Evolutionary conservation across 2,888 invertebrate genomes (phyloP).

Genomic region (Ormyrus pomaceus): DNA sequence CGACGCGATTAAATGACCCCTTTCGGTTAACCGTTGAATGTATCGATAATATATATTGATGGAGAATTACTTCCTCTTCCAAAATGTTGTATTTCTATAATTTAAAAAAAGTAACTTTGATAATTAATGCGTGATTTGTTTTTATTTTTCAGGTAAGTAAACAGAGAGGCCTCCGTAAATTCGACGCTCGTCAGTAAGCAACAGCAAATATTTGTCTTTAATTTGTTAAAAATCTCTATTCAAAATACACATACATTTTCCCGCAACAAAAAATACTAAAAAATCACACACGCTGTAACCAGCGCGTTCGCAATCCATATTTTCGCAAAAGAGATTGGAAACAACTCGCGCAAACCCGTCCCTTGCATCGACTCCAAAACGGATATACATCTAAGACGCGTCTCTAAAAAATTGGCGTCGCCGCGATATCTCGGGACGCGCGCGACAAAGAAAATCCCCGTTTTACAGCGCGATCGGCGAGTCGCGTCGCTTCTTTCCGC

Average conservation of each 20-base stretch:
- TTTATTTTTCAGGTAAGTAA: too few species aligned
- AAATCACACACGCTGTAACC: too few species aligned
- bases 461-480: too few species aligned
- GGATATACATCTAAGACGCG: not conserved
- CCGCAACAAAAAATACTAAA: too few species aligned
- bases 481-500: not conserved
- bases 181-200: too few species aligned
- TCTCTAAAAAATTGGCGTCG: not conserved
- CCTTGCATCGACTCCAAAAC: not conserved
- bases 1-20: not conserved
- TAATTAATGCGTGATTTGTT: too few species aligned
- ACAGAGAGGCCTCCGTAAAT: too few species aligned
- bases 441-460: slow-evolving; percentile 7
- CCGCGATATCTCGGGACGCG: not conserved
- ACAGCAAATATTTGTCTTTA: too few species aligned
- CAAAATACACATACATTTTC: too few species aligned
- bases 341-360: not conserved
- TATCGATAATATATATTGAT: not conserved
- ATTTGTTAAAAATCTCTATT: too few species aligned
- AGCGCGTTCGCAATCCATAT: not conserved
- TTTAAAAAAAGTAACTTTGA: too few species aligned
- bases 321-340: not conserved
- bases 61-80: not conserved
- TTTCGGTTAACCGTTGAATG: not conserved
- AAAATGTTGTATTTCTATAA: not conserved